These are phyloP conservation scores for Hypanus sabinus DNA, from an alignment of 2,113 vertebrate species.

Conservation along the genomic window DNA sequence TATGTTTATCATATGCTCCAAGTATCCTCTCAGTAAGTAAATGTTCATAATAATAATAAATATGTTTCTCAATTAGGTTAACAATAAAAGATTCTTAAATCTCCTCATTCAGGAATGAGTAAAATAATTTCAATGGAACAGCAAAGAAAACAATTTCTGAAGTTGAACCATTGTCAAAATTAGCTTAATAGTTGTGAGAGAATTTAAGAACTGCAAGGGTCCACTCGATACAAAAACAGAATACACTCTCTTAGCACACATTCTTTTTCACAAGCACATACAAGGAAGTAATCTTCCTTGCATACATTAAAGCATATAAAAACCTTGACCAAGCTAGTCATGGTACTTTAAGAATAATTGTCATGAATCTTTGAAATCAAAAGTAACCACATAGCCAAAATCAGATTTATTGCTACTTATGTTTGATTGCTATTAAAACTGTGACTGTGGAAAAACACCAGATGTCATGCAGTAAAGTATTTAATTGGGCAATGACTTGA, in stretches of 20 bases:
- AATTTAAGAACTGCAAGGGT: background rate
- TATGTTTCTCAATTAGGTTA: background rate
- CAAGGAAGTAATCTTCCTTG: background rate
- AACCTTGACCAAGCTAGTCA: no score
- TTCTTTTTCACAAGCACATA: background rate
- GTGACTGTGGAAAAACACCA: no score
- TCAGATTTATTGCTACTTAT: no score
- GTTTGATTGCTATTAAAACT: no score
- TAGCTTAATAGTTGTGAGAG: background rate
- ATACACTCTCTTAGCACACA: background rate
- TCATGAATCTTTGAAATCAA: no score
- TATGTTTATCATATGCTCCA: no score
- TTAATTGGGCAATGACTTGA: no score
- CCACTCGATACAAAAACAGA: background rate
- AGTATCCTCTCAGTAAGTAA: background rate
- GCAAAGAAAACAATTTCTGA: background rate
- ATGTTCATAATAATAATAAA: background rate
- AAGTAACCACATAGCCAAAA: no score
- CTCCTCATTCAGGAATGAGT: background rate
- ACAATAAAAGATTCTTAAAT: background rate
- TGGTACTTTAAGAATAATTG: no score
- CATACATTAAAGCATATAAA: no score
- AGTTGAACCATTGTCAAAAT: background rate
- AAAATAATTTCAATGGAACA: background rate
- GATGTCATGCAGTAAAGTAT: no score